These are phyloP conservation scores for Verasper variegatus DNA, from an alignment of 2,113 vertebrate species.

Conservation along the genomic window DNA sequence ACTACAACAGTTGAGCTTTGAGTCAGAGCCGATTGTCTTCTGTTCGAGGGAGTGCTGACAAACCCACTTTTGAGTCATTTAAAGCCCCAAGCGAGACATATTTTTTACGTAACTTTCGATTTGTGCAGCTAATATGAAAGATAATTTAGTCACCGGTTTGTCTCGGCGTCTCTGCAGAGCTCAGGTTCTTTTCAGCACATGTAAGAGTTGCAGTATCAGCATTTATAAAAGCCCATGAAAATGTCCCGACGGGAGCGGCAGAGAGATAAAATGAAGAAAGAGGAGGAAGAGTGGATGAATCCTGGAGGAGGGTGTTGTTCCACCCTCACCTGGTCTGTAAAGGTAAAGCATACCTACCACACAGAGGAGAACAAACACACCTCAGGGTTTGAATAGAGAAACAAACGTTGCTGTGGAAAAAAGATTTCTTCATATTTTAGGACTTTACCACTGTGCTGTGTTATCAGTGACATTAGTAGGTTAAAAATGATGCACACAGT, in stretches of 20 bases:
- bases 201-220: conserved; percentile 9
- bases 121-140: no score
- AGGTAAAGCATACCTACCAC: conserved; percentile 26
- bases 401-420: background rate
- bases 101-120: background rate
- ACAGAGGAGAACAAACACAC: background rate
- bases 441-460: background rate
- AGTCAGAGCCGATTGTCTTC: background rate
- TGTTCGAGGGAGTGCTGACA: background rate
- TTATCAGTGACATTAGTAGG: conserved; percentile 59
- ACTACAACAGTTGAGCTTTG: background rate
- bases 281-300: background rate
- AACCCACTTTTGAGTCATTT: background rate
- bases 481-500: conserved; percentile 47
- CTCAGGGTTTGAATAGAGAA: background rate
- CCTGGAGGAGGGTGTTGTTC: background rate
- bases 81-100: background rate
- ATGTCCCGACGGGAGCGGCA: background rate
- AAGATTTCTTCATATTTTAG: background rate
- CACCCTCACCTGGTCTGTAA: conserved; percentile 23
- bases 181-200: background rate
- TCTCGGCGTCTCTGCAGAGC: background rate
- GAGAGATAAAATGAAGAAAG: background rate
- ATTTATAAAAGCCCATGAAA: conserved; percentile 16
- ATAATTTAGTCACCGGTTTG: background rate